Conservation (phyloP, 23 tunicate species). For the Trididemnum miniatum region DNA sequence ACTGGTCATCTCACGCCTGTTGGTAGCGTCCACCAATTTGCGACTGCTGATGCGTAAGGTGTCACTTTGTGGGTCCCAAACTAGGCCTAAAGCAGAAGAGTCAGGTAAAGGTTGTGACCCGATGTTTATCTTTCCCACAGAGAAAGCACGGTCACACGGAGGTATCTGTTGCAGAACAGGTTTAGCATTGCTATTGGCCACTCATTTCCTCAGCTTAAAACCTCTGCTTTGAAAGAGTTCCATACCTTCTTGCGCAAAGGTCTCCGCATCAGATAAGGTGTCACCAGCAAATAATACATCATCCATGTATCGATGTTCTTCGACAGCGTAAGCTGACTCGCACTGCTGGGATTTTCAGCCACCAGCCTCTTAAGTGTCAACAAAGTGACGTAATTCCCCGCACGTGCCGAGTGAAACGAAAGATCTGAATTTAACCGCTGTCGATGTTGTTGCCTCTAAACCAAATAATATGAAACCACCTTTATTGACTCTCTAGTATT, state of each 20-base stretch:
- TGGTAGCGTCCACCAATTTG: not conserved
- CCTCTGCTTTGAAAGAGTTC: slow-evolving; percentile 3
- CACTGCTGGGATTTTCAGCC: not conserved
- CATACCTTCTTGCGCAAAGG: not conserved
- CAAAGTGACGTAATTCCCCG: slow-evolving; percentile 9
- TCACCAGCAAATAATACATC: not conserved
- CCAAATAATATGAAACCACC: slow-evolving; percentile 5
- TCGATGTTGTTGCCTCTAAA: not conserved
- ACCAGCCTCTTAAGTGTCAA: not conserved
- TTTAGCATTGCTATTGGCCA: not conserved
- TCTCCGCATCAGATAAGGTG: not conserved
- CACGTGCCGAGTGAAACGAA: slow-evolving; percentile 13
- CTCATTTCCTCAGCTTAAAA: slow-evolving; percentile 13
- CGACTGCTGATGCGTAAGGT: not conserved
- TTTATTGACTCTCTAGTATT: not conserved
- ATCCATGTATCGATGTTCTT: not conserved
- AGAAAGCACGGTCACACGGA: not conserved
- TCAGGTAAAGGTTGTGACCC: not conserved
- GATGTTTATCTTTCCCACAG: not conserved
- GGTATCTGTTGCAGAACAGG: not conserved
- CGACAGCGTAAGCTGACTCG: slow-evolving; percentile 7
- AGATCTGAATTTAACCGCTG: not conserved
- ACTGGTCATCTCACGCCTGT: slow-evolving; percentile 5
- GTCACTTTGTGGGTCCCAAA: slow-evolving; percentile 2
- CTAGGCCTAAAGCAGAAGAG: not conserved